Base-by-base conservation (phyloP, 2,888 invertebrate species). In the Caenorhabditis sp. region DNA sequence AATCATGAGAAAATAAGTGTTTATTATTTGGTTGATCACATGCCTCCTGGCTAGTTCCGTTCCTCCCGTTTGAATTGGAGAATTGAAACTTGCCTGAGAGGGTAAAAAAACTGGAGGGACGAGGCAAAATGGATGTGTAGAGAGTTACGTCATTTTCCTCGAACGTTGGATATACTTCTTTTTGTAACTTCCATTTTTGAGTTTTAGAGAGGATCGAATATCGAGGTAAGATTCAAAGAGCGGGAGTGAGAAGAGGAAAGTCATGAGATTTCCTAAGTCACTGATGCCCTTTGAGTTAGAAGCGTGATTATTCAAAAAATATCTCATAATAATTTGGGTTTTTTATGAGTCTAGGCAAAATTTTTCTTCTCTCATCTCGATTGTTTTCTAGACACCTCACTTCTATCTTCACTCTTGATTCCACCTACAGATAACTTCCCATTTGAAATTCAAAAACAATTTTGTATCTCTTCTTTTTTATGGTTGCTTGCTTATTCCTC, bases 21-120 rank as follows among this genome's bases (percentile, higher is more conserved):
- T 51, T 38, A 54, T 38, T 73, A 38, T 73, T 73, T 49, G 44
- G 47, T 47, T 31, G 59, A 47, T 59, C 72, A 59, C 59, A 70
- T 44, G 49, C 31, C 44, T 22, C 26, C 51, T 31, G 24, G 38
- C 54, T 31, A 24, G 38, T 54, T 38, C 19, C 7, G 19, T 38
- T 38, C 12, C 12, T 6, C 12, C 41, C 24, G n/a, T 35, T 49
- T 51, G 49, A 35, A 19, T 41, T 61, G 19, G 38, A 61, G 24
- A 61, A 61, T 61, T 61, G 61, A 61, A 61, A 38, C 61, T 38
- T n/a, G n/a, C n/a, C n/a, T n/a, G n/a, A n/a, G n/a, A n/a, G 41
- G 19, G 14, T 26, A 26, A 64, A 47, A 47, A 63, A 44, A 24
- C 12, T 38, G 38, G 47, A 64, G 0, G n/a, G 47, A 38, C 7